Percentiles rank a stretch among this genome's conserved stretches.
phyloP scores from a whole-genome alignment of 2,888 invertebrate species.

The Prostheceraeus crozeri region DNA sequence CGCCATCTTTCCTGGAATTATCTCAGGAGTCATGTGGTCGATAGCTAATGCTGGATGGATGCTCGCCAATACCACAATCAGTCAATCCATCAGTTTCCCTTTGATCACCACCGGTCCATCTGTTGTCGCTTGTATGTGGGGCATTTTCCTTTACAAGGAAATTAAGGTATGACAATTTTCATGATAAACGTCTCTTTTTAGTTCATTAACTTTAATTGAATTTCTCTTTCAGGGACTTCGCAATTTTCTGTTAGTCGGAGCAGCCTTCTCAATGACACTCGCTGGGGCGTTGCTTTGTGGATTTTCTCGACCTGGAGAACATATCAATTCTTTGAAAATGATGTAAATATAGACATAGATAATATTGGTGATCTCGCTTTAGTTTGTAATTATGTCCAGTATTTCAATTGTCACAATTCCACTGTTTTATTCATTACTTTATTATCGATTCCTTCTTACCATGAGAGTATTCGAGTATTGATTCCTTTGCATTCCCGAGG shows the following conservation, averaged over 20 bases:
- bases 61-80: slow-evolving; percentile 58
- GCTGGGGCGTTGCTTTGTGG: not conserved
- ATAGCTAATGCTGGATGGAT: slow-evolving; percentile 59
- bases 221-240: not conserved
- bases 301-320: too few relatives aligned
- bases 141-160: not conserved
- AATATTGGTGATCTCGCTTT: too few relatives aligned
- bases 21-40: slow-evolving; percentile 59
- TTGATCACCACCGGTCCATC: slow-evolving; percentile 58
- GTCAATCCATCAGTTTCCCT: slow-evolving; percentile 59
- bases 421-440: too few relatives aligned
- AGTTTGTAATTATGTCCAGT: too few relatives aligned
- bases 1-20: slow-evolving; percentile 57
- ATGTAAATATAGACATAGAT: too few relatives aligned
- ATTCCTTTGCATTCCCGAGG: too few relatives aligned
- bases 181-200: not conserved
- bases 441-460: too few relatives aligned
- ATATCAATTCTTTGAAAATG: too few relatives aligned
- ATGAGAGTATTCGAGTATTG: too few relatives aligned
- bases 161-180: not conserved
- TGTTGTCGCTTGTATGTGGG: slow-evolving; percentile 52
- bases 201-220: slow-evolving; percentile 14
- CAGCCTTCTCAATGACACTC: not conserved
- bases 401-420: too few relatives aligned
- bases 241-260: slow-evolving; percentile 4